These are phyloP conservation scores for Neria commutata DNA, from an alignment of 2,888 invertebrate genomes.

Conservation along the genomic window DNA sequence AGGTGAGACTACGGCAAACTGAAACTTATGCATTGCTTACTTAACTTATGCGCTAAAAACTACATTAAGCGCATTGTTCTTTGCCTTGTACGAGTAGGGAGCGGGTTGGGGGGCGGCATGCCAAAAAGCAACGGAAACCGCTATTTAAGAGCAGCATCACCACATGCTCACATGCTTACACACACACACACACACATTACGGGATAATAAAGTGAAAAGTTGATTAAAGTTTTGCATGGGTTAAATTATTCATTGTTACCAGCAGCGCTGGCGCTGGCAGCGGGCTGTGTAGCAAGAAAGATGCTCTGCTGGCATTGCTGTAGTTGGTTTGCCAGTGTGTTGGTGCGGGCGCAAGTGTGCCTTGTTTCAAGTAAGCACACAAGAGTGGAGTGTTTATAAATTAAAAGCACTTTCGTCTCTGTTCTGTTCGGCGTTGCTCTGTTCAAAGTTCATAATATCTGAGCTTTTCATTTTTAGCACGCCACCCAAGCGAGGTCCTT, in stretches of 20 bases:
- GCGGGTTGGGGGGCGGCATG: not conserved
- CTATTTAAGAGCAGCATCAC: not conserved
- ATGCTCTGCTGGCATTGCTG: not conserved
- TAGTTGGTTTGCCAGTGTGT: too few species aligned
- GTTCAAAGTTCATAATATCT: conserved; percentile 44
- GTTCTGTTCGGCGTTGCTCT: too few species aligned
- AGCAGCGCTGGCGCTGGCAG: not conserved
- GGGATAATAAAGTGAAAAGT: conserved; percentile 32
- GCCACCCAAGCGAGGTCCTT: conserved; percentile 3
- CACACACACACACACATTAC: not conserved
- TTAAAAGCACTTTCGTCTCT: conserved; percentile 51
- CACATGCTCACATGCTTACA: too few species aligned
- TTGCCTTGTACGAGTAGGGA: not conserved
- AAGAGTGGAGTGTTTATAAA: conserved; percentile 39
- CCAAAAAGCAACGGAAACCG: not conserved
- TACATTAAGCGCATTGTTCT: not conserved
- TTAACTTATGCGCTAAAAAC: not conserved
- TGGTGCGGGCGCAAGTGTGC: conserved; percentile 12
- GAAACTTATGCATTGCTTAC: not conserved
- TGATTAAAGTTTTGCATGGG: conserved; percentile 33
- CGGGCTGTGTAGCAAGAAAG: not conserved
- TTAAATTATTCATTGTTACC: conserved; percentile 41
- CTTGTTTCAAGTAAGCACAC: not conserved
- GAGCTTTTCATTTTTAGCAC: conserved; percentile 2
- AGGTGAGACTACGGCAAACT: too few species aligned